Evolutionary conservation across 2,797 vertebrate species (phyloP).

Genomic region (Sebastes iracundus): DNA sequence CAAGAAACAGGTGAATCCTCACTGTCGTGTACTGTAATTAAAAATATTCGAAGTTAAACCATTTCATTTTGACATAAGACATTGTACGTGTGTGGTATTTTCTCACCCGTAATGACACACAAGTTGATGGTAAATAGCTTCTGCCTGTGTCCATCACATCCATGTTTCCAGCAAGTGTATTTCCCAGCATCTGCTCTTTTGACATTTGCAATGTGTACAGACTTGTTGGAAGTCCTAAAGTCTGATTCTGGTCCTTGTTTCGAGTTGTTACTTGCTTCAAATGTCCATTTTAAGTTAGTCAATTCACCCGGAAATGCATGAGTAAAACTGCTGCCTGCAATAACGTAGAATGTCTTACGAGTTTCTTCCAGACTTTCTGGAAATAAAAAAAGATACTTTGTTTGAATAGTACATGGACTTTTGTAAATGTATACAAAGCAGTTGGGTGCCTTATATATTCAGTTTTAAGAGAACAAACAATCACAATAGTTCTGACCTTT

Average conservation of each 20-base stretch:
- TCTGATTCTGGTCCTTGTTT: background rate
- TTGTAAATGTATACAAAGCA: background rate
- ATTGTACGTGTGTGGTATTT: background rate
- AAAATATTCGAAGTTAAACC: background rate
- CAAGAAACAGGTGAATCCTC: slow-evolving; percentile 31
- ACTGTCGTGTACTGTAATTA: slow-evolving; percentile 11
- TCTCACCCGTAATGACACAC: slow-evolving; percentile 49
- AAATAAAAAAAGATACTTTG: background rate
- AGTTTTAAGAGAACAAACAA: background rate
- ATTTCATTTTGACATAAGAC: background rate
- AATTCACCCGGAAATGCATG: background rate
- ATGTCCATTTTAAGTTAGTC: slow-evolving; percentile 27
- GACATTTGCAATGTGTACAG: slow-evolving; percentile 33
- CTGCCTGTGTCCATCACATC: background rate
- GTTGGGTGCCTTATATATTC: background rate
- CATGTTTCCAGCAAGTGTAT: slow-evolving; percentile 52
- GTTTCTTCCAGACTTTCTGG: slow-evolving; percentile 25
- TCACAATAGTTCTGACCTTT: slow-evolving; percentile 50
- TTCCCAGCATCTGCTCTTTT: slow-evolving; percentile 39
- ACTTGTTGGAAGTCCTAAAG: background rate
- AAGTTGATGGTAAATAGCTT: slow-evolving; percentile 35
- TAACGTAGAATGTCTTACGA: background rate
- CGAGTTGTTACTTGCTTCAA: slow-evolving; percentile 12
- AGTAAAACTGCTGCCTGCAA: slow-evolving; percentile 36
- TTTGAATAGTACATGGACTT: background rate